A percentile compares a stretch with the other conserved stretches of the same genome.
Evolutionary conservation across 2,888 invertebrate species (phyloP).

Genomic region (Habrosyne pyritoides): DNA sequence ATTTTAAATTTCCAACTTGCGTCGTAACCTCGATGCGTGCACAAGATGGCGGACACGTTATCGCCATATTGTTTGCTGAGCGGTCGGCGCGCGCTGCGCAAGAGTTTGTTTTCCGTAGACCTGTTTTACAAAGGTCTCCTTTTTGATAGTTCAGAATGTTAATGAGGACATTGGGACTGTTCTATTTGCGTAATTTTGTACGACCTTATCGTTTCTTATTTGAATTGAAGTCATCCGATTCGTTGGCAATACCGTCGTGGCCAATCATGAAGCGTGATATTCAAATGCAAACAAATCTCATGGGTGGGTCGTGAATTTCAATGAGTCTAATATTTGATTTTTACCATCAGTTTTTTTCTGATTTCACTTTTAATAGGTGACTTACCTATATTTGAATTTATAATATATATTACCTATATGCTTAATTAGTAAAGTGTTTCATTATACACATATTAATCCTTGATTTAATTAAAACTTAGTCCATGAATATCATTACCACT

Average conservation of each 20-base stretch:
- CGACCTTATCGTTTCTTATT: conserved; percentile 24
- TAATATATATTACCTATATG: neutral
- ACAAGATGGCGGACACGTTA: conserved; percentile 77
- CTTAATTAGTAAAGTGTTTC: neutral
- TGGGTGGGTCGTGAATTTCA: conserved; percentile 33
- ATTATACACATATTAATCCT: neutral
- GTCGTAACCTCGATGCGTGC: conserved; percentile 72
- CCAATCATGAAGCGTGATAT: conserved; percentile 31
- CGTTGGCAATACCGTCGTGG: conserved; percentile 15
- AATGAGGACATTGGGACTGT: conserved; percentile 63
- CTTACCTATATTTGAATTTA: neutral
- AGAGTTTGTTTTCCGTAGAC: conserved; percentile 76
- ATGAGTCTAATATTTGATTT: conserved; percentile 21
- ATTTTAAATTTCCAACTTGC: conserved; percentile 66
- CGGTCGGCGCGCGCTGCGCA: conserved; percentile 65
- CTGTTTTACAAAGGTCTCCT: conserved; percentile 72
- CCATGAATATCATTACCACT: neutral
- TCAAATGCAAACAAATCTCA: conserved; percentile 30
- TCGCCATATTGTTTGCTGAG: conserved; percentile 77
- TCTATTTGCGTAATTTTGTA: conserved; percentile 39
- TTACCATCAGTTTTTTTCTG: neutral
- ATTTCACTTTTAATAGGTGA: neutral
- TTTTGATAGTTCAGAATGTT: conserved; percentile 58
- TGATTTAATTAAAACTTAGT: neutral
- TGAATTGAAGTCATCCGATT: conserved; percentile 25